Percentiles rank a stretch among this genome's conserved stretches.
Conservation (phyloP, 2,888 invertebrate species). For the Scaptomyza reducta region DNA sequence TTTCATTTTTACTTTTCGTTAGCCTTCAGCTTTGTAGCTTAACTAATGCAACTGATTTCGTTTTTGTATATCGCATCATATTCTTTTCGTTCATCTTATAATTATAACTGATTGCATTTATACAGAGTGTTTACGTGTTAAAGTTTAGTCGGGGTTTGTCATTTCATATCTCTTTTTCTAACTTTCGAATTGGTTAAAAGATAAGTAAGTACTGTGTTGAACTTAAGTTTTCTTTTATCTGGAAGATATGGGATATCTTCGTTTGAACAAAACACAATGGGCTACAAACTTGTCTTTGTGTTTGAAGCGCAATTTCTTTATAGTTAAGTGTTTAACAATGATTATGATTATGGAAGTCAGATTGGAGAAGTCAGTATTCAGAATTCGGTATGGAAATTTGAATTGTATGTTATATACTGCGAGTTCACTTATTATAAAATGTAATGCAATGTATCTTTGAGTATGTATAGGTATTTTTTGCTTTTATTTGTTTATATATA, state of each 20-base stretch:
- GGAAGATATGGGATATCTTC: slow-evolving; percentile 2
- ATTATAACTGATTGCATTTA: slow-evolving; percentile 78
- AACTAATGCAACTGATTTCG: slow-evolving; percentile 52
- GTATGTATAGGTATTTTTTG: slow-evolving; percentile 67
- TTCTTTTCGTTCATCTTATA: slow-evolving; percentile 59
- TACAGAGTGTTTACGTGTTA: slow-evolving; percentile 71
- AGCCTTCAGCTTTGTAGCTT: slow-evolving; percentile 46
- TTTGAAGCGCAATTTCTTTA: slow-evolving; percentile 74
- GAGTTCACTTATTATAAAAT: slow-evolving; percentile 27
- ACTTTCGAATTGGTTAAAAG: slow-evolving; percentile 30
- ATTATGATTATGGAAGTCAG: slow-evolving; percentile 79
- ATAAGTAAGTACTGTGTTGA: slow-evolving; percentile 16
- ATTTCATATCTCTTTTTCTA: slow-evolving; percentile 6
- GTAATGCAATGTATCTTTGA: slow-evolving; percentile 62
- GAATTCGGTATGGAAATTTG: slow-evolving; percentile 59
- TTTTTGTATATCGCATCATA: slow-evolving; percentile 30
- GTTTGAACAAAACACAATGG: slow-evolving; percentile 12
- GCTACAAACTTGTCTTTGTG: slow-evolving; percentile 34
- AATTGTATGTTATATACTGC: slow-evolving; percentile 37
- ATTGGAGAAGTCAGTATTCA: slow-evolving; percentile 72
- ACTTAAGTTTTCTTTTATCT: slow-evolving; percentile 13
- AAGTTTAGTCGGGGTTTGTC: slow-evolving; percentile 39
- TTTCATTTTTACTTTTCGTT: slow-evolving; percentile 1
- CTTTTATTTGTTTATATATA: slow-evolving; percentile 28
- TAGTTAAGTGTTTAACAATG: slow-evolving; percentile 79